Evolutionary conservation across 2,888 invertebrate genomes (phyloP).

Genomic region (Drosophila histrio): DNA sequence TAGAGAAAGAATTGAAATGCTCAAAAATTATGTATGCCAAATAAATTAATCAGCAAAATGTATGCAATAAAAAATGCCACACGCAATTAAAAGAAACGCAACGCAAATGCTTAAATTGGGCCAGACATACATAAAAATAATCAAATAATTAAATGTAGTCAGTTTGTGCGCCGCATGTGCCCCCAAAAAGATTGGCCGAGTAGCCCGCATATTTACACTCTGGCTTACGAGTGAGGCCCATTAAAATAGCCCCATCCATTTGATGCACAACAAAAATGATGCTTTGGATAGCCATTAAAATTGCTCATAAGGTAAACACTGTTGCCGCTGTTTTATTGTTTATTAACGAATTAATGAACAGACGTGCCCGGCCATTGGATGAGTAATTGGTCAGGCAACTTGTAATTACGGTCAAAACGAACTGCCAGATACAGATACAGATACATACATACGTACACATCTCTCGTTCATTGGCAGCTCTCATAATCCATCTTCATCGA

Average conservation of each 20-base stretch:
- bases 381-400: constrained; percentile 62
- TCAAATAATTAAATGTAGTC: constrained; percentile 69
- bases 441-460: not conserved
- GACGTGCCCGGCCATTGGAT: constrained; percentile 38
- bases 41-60: constrained; percentile 47
- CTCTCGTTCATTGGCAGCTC: constrained; percentile 12
- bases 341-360: constrained; percentile 70
- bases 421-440: constrained; percentile 4
- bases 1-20: not conserved
- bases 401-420: constrained; percentile 40
- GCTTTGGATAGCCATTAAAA: constrained; percentile 60
- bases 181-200: constrained; percentile 19
- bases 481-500: constrained; percentile 80
- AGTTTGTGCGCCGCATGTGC: constrained; percentile 47
- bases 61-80: constrained; percentile 55
- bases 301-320: constrained; percentile 73
- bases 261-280: constrained; percentile 40
- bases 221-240: constrained; percentile 36
- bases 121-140: constrained; percentile 68
- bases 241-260: constrained; percentile 63
- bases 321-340: constrained; percentile 69
- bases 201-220: constrained; percentile 51
- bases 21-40: constrained; percentile 28
- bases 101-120: constrained; percentile 48
- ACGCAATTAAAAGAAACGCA: constrained; percentile 50